Percentiles rank a stretch among this genome's conserved stretches.
These are phyloP conservation scores for Anoplophora glabripennis DNA, from an alignment of 1,140 invertebrate genomes.

Conservation along the genomic window DNA sequence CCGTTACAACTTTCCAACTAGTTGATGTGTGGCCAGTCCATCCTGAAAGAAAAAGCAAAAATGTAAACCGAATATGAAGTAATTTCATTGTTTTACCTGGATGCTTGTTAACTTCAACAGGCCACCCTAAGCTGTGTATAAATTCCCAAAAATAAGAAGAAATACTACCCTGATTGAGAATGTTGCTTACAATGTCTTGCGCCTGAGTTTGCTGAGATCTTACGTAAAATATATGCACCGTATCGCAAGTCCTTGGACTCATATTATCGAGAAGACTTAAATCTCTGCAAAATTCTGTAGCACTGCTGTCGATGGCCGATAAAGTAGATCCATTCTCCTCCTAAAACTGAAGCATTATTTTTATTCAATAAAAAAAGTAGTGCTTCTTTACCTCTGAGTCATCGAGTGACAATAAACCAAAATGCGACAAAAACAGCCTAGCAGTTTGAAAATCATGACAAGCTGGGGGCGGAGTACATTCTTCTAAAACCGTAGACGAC, in stretches of 20 bases:
- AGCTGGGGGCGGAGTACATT: conserved; percentile 70
- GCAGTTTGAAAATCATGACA: conserved; percentile 93
- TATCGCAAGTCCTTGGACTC: conserved; percentile 84
- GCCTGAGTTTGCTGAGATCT: conserved; percentile 75
- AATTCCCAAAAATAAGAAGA: conserved; percentile 77
- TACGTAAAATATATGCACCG: conserved; percentile 94
- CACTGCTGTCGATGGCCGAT: conserved; percentile 72
- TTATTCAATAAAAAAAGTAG: not conserved
- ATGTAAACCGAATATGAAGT: not conserved
- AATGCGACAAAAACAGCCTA: conserved; percentile 88
- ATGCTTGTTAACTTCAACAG: conserved; percentile 77
- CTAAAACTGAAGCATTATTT: not conserved
- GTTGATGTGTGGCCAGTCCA: conserved; percentile 86
- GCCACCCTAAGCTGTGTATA: conserved; percentile 79
- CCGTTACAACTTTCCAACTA: conserved; percentile 61
- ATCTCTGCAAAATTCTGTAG: conserved; percentile 69
- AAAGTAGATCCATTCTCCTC: conserved; percentile 55
- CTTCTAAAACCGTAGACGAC: conserved; percentile 48
- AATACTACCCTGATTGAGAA: conserved; percentile 53
- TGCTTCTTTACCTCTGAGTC: conserved; percentile 54
- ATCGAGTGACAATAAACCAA: conserved; percentile 85
- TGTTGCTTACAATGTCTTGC: conserved; percentile 79
- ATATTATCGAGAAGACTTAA: conserved; percentile 75
- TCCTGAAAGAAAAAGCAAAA: conserved; percentile 45
- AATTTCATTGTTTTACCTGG: conserved; percentile 54